Evolutionary conservation across 2,797 vertebrate genomes (phyloP), one percentile per base, ranked within the genome.

Genomic region (Halcyon badia): DNA sequence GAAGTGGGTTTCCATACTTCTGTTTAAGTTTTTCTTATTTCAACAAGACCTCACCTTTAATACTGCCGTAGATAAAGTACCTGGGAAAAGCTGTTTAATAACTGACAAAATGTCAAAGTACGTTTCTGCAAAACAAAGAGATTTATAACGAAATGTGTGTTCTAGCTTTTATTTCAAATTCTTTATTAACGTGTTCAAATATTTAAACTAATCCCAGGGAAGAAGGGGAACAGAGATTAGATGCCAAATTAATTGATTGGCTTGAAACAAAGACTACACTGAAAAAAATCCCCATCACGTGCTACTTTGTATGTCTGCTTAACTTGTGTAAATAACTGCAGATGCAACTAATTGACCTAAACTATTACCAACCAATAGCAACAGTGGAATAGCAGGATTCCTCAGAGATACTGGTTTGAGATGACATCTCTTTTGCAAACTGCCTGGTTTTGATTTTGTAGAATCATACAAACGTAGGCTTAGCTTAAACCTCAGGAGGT

Each of bases 171-270:
- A 73, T 90, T 96, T 93, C 49, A 94, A 88, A 94, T 90, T 94
- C 77, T 89, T 93, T 94, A 90, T 94, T 95, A 91, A 83, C 79
- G 16, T 87, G 85, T 94, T 93, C 94, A 96, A 96, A 96, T 95
- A 95, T 94, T 95, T 95, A 93, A 94, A 93, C 81, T 78, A 89
- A 80, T 93, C 71, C 88, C 56, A 78, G 56, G 48, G 33, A 97
- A 95, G 88, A 94, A 90, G 26, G 37, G 8, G 71, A 90, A 79
- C 35, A 61, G 80, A 95, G 77, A 95, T 95, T 92, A 97, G 94
- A 86, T 72, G 33, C 35, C 94, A 89, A 96, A 89, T 84, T 90
- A 88, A 93, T 90, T 94, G 95, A 93, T 73, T 58, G 68, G 21
- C 8, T 89, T 90, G 73, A 94, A 96, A 93, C 83, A 96, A 97